Evolutionary conservation across 37 sponge, comb jelly and placozoan species (phyloP).

Genomic region (Amphimedon queenslandica): DNA sequence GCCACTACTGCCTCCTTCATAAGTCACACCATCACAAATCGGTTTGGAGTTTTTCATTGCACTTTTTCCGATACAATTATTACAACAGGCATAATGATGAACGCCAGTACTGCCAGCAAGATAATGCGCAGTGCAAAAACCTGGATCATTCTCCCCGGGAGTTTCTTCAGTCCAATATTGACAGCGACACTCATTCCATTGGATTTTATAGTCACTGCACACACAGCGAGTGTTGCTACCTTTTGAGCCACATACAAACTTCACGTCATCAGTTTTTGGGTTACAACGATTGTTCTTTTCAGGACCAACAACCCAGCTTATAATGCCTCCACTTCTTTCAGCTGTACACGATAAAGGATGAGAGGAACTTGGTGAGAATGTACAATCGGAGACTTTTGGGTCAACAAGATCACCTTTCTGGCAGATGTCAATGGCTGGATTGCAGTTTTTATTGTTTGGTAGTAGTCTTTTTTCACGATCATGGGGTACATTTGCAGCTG

Average conservation of each 20-base stretch:
- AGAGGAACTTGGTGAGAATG: not conserved
- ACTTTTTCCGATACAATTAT: conserved; percentile 39
- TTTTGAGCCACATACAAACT: conserved; percentile 7
- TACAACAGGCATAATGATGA: conserved; percentile 32
- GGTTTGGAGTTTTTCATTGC: not conserved
- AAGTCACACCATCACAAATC: conserved; percentile 22
- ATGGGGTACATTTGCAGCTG: not conserved
- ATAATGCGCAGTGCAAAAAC: conserved; percentile 24
- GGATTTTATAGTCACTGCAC: conserved; percentile 19
- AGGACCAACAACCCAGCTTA: conserved; percentile 24
- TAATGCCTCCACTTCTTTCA: conserved; percentile 5
- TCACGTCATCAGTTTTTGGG: conserved; percentile 3
- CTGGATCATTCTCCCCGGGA: conserved; percentile 2
- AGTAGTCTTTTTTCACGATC: not conserved
- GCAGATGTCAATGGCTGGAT: conserved; percentile 1
- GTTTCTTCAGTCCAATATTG: conserved; percentile 30
- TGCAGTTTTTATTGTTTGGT: conserved; percentile 9
- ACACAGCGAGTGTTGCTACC: conserved; percentile 31
- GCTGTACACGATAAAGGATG: not conserved
- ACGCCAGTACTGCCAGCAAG: conserved; percentile 14
- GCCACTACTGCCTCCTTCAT: conserved; percentile 22
- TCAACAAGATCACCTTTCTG: conserved; percentile 21
- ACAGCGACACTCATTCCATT: conserved; percentile 23
- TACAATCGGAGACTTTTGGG: conserved; percentile 23
- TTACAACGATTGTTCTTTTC: conserved; percentile 5